Conservation (phyloP, 2,888 invertebrate species). For the Metalampra italica region DNA sequence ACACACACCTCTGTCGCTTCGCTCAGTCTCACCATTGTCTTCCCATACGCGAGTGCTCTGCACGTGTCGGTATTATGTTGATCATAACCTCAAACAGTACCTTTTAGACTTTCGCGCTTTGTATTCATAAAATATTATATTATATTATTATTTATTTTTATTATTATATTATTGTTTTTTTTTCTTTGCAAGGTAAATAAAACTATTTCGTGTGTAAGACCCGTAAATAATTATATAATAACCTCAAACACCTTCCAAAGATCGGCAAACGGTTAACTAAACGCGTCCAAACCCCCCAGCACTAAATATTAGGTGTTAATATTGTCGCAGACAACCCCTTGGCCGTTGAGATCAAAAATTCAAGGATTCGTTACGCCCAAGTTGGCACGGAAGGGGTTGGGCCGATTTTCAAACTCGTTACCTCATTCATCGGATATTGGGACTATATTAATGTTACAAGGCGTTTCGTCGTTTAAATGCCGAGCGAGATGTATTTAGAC, state of each 20-base stretch:
- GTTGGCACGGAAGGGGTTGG: conserved; percentile 38
- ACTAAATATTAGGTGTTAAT: conserved; percentile 60
- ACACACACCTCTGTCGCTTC: too few relatives aligned
- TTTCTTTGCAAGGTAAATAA: too few relatives aligned
- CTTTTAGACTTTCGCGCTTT: too few relatives aligned
- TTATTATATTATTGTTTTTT: too few relatives aligned
- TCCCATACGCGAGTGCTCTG: too few relatives aligned
- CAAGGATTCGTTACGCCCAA: conserved; percentile 43
- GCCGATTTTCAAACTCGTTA: conserved; percentile 49
- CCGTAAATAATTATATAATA: too few relatives aligned
- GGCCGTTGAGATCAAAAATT: conserved; percentile 48
- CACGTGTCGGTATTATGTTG: too few relatives aligned
- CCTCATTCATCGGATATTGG: conserved; percentile 52
- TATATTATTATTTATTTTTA: too few relatives aligned
- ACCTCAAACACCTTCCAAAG: not conserved
- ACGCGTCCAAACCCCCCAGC: conserved; percentile 31
- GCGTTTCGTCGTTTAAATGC: not conserved
- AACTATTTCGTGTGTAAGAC: too few relatives aligned
- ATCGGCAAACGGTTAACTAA: conserved; percentile 20
- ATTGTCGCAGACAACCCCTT: conserved; percentile 41
- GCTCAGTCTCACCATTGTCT: too few relatives aligned
- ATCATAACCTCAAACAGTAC: too few relatives aligned
- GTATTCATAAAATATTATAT: too few relatives aligned
- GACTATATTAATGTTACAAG: conserved; percentile 34
- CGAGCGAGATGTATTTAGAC: not conserved